Evolutionary conservation across 1,140 invertebrate genomes (phyloP).

Genomic region (Drosophila persimilis): DNA sequence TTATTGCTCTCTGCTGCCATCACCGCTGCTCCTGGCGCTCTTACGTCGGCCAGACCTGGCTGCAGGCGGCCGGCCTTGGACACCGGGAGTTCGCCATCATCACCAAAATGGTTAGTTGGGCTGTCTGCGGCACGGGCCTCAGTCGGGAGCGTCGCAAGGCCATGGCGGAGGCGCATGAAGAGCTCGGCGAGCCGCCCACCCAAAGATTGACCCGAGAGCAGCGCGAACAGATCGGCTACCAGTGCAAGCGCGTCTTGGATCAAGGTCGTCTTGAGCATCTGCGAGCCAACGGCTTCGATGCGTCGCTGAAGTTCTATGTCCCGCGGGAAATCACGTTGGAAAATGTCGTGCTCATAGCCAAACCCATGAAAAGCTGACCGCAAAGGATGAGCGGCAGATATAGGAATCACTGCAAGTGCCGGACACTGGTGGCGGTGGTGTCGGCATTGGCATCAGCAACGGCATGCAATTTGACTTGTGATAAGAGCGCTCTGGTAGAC

Average conservation of each 20-base stretch:
- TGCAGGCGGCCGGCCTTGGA: conserved; percentile 85
- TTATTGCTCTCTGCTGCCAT: conserved; percentile 94
- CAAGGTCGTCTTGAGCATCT: conserved; percentile 89
- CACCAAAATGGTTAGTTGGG: conserved; percentile 92
- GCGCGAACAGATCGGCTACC: conserved; percentile 87
- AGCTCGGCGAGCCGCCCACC: conserved; percentile 58
- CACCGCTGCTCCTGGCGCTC: conserved; percentile 89
- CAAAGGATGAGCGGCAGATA: conserved; percentile 87
- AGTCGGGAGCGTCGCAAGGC: conserved; percentile 83
- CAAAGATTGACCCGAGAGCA: conserved; percentile 80
- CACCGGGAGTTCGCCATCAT: conserved; percentile 89
- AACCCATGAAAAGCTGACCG: conserved; percentile 89
- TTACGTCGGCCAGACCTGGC: conserved; percentile 87
- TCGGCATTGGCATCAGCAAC: conserved; percentile 12
- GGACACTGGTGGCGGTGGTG: conserved; percentile 28
- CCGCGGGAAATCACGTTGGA: conserved; percentile 87
- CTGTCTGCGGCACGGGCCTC: conserved; percentile 88
- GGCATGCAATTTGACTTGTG: conserved; percentile 71
- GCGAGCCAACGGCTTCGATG: conserved; percentile 85
- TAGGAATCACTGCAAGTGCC: conserved; percentile 75
- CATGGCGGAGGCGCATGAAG: conserved; percentile 71
- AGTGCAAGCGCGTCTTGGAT: conserved; percentile 90
- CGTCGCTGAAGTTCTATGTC: conserved; percentile 87
- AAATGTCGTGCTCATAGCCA: conserved; percentile 89
- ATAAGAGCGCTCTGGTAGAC: conserved; percentile 49